Conservation (phyloP, 2,888 invertebrate species). For the Nowickia ferox region DNA sequence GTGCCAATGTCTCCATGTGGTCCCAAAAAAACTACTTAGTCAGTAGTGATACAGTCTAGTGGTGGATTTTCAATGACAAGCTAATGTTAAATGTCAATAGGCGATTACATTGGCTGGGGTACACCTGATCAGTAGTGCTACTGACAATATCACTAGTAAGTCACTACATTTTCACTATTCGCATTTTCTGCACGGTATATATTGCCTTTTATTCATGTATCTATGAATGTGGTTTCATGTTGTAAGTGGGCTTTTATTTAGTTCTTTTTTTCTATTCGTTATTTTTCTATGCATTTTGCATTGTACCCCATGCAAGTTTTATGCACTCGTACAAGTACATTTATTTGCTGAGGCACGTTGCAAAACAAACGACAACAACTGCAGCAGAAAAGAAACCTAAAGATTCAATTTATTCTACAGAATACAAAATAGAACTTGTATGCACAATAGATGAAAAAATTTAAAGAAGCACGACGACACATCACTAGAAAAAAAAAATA, state of each 20-base stretch:
- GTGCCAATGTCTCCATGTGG: no score
- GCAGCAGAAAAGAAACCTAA: conserved; percentile 65
- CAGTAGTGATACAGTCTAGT: no score
- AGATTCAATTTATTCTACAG: conserved; percentile 62
- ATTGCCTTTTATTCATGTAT: neutral
- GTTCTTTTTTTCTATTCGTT: conserved; percentile 21
- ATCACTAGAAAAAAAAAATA: conserved; percentile 12
- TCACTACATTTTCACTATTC: no score
- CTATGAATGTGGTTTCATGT: neutral
- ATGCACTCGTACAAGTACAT: conserved; percentile 65
- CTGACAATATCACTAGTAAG: no score
- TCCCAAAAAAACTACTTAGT: no score
- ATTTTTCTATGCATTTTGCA: conserved; percentile 49
- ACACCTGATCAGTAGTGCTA: no score
- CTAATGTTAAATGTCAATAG: no score
- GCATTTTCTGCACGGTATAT: no score
- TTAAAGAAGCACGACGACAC: conserved; percentile 52
- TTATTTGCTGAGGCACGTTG: conserved; percentile 71
- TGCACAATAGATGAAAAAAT: conserved; percentile 45
- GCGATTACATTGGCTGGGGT: no score
- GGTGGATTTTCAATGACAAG: no score
- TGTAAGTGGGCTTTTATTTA: conserved; percentile 42
- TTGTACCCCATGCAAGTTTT: conserved; percentile 55
- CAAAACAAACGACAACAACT: conserved; percentile 75
- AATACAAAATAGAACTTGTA: conserved; percentile 61